Percentiles rank a stretch among this genome's conserved stretches.
phyloP scores from a whole-genome alignment of 2,888 invertebrate species.

The Oxystoma pomonae region DNA sequence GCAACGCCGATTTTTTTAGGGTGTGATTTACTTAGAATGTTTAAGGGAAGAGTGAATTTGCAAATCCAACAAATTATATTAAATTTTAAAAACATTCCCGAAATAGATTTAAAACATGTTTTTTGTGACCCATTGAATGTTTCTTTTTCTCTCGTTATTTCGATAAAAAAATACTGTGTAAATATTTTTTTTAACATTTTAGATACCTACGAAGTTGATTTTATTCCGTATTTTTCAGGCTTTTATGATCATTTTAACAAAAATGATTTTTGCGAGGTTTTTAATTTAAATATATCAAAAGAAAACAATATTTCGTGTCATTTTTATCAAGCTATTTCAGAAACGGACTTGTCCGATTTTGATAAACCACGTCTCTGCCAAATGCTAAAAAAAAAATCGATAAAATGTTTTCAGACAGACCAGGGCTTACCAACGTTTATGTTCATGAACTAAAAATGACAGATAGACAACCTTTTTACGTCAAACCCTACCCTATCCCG shows the following conservation, averaged over 20 bases:
- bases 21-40: constrained; percentile 7
- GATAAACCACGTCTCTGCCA: not conserved
- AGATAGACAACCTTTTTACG: constrained; percentile 5
- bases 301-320: not conserved
- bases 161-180: not conserved
- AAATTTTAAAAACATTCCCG: not conserved
- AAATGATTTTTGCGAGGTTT: not conserved
- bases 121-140: not conserved
- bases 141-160: not conserved
- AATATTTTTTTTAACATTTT: not conserved
- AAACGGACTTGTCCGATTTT: not conserved
- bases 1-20: not conserved
- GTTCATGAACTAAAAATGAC: constrained; percentile 4
- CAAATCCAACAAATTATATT: constrained; percentile 4
- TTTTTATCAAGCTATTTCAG: not conserved
- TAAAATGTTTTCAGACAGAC: constrained; percentile 10
- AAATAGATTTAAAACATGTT: too few relatives aligned
- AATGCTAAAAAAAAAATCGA: not conserved
- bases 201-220: not conserved
- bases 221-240: not conserved
- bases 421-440: constrained; percentile 4
- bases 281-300: not conserved
- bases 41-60: constrained; percentile 4
- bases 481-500: not conserved
- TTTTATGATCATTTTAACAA: not conserved